These are phyloP conservation scores for Takifugu bimaculatus DNA, from an alignment of 2,113 vertebrate genomes.

Conservation along the genomic window DNA sequence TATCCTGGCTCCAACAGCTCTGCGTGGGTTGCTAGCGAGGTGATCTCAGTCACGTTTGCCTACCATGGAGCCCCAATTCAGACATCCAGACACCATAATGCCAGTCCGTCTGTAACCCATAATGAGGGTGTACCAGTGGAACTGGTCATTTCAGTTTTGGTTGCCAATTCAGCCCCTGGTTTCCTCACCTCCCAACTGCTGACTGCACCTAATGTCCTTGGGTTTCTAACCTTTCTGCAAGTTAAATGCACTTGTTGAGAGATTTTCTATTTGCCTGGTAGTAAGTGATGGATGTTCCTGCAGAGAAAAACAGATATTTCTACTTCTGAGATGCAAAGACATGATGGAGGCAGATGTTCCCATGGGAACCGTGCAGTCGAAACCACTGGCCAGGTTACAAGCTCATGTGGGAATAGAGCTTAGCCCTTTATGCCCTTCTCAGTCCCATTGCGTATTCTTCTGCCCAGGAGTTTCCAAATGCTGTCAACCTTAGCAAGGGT, in stretches of 20 bases:
- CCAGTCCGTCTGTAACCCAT: slow-evolving; percentile 68
- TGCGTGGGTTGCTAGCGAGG: slow-evolving; percentile 62
- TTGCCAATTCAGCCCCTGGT: slow-evolving; percentile 57
- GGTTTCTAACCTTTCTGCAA: slow-evolving; percentile 61
- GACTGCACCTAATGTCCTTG: slow-evolving; percentile 51
- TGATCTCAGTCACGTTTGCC: slow-evolving; percentile 71
- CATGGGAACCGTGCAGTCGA: slow-evolving; percentile 39
- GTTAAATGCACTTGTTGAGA: slow-evolving; percentile 70
- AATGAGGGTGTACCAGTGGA: slow-evolving; percentile 68
- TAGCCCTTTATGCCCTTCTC: slow-evolving; percentile 20
- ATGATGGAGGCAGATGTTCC: slow-evolving; percentile 53
- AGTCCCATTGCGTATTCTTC: slow-evolving; percentile 13
- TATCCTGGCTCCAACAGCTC: slow-evolving; percentile 60
- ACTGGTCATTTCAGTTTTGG: slow-evolving; percentile 68
- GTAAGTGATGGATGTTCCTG: slow-evolving; percentile 70
- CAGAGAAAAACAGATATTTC: slow-evolving; percentile 55
- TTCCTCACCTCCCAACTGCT: slow-evolving; percentile 53
- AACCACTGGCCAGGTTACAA: slow-evolving; percentile 60
- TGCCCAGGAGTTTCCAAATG: slow-evolving; percentile 60
- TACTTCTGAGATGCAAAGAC: slow-evolving; percentile 55
- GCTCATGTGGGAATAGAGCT: slow-evolving; percentile 51
- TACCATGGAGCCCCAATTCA: slow-evolving; percentile 65
- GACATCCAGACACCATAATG: slow-evolving; percentile 73
- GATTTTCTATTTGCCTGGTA: slow-evolving; percentile 65
- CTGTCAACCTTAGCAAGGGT: slow-evolving; percentile 54